Percentiles rank a stretch among this genome's conserved stretches.
These are phyloP conservation scores for Erythrocercus mccallii DNA, from an alignment of 2,113 vertebrate genomes.

Conservation along the genomic window DNA sequence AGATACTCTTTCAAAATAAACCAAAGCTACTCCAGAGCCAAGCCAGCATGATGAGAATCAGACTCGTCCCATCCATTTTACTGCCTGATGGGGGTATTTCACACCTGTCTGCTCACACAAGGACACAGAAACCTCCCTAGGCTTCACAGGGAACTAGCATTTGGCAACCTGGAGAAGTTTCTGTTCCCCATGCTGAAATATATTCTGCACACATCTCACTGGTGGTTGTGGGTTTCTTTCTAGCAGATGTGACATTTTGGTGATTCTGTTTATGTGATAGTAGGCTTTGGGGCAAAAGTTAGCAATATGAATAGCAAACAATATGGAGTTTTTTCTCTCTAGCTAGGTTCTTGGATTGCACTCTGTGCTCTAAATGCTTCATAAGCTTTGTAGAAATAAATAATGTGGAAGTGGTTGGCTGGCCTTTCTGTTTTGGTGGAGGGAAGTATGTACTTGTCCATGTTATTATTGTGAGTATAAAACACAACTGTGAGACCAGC, in stretches of 20 bases:
- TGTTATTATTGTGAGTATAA: not conserved
- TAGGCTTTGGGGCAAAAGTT: not conserved
- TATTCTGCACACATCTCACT: accelerated
- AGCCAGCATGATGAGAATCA: not conserved
- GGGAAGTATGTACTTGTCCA: not conserved
- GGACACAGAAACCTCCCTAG: not conserved
- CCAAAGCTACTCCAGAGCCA: not conserved
- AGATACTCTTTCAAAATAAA: not conserved
- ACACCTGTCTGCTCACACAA: not conserved
- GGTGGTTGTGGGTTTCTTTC: not conserved
- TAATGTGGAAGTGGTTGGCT: not conserved
- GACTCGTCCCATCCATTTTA: not conserved
- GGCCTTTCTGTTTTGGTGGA: not conserved
- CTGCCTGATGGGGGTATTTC: not conserved
- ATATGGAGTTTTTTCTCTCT: not conserved
- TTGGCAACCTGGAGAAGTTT: not conserved
- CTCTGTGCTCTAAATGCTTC: not conserved
- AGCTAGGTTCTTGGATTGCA: not conserved
- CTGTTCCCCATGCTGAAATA: not conserved
- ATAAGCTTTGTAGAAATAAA: not conserved
- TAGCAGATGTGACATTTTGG: not conserved
- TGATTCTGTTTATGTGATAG: not conserved
- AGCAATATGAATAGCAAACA: not conserved
- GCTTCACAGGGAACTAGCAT: not conserved
- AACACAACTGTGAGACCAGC: not conserved